Evolutionary conservation across 53 echinoderm and acorn worm genomes (phyloP), one percentile per base, ranked within the genome.

Genomic region (Actinopyga echinites): DNA sequence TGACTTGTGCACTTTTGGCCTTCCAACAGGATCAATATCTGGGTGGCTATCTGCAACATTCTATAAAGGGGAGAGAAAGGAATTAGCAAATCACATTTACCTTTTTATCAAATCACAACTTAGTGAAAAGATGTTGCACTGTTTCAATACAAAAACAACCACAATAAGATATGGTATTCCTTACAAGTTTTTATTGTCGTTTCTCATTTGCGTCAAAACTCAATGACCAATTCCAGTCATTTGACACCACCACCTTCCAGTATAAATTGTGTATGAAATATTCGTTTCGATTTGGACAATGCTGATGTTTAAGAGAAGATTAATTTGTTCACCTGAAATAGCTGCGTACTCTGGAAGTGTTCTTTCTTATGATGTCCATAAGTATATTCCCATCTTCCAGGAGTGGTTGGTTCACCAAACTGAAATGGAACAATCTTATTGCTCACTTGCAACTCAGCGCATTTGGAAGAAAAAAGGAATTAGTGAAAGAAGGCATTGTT

Each of bases 21-120:
- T 79, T 5, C 79, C 86, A 23, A 86, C 49, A 40, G 86, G 80
- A 35, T 84, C 84, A 63, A 69, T 69, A 10, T 52, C 45, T 1
- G 25, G 43, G 26, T 83, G 83, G 26, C 59, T 68, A 65, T 67
- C 66, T 15, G 55, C 59, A 44, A 66, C 35, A 34, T 64, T 44
- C 83, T 83, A n/a, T n/a, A n/a, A n/a, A 21, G n/a, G n/a, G n/a
- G n/a, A n/a, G n/a, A n/a, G n/a, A n/a, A n/a, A n/a, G n/a, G n/a
- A n/a, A n/a, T n/a, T n/a, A n/a, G n/a, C n/a, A n/a, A n/a, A n/a
- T n/a, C n/a, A n/a, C n/a, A n/a, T n/a, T n/a, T n/a, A n/a, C n/a
- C n/a, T n/a, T n/a, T n/a, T n/a, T n/a, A n/a, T n/a, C n/a, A n/a
- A n/a, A n/a, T n/a, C n/a, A n/a, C n/a, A n/a, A n/a, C n/a, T n/a